A percentile compares a stretch with the other conserved stretches of the same genome.
phyloP scores from a whole-genome alignment of 2,888 invertebrate species.

The Adela reaumurella region DNA sequence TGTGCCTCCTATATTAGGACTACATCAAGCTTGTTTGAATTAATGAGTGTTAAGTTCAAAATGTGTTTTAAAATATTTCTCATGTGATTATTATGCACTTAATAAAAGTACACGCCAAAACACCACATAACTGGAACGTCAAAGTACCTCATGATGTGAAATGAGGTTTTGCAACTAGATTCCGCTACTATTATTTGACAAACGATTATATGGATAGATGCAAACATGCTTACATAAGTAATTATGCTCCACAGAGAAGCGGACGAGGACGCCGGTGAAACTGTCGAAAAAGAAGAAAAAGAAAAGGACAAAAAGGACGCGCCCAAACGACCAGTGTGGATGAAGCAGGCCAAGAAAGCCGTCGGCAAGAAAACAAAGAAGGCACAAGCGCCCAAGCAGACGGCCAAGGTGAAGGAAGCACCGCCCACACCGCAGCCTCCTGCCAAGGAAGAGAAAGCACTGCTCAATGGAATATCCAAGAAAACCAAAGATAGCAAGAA shows the following conservation, averaged over 20 bases:
- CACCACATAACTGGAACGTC: no score
- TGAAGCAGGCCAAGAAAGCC: conserved; percentile 62
- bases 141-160: no score
- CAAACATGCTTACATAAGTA: no score
- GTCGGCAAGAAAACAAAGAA: conserved; percentile 63
- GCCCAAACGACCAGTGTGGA: conserved; percentile 77
- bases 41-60: no score
- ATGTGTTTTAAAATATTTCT: no score
- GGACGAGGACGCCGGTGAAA: conserved; percentile 48
- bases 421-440: conserved; percentile 21
- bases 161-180: no score
- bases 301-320: conserved; percentile 45
- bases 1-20: no score
- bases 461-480: conserved; percentile 10
- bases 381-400: conserved; percentile 29
- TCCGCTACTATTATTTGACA: no score
- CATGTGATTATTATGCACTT: no score
- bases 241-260: conserved; percentile 36
- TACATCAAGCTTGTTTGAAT: no score
- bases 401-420: conserved; percentile 6
- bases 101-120: no score
- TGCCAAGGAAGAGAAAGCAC: conserved; percentile 24
- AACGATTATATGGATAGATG: conserved; percentile 22
- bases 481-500: conserved; percentile 5
- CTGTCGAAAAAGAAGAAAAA: conserved; percentile 25